Percentiles rank a stretch among this genome's conserved stretches.
Conservation (phyloP, 2,888 invertebrate genomes). For the Oithona nana region DNA sequence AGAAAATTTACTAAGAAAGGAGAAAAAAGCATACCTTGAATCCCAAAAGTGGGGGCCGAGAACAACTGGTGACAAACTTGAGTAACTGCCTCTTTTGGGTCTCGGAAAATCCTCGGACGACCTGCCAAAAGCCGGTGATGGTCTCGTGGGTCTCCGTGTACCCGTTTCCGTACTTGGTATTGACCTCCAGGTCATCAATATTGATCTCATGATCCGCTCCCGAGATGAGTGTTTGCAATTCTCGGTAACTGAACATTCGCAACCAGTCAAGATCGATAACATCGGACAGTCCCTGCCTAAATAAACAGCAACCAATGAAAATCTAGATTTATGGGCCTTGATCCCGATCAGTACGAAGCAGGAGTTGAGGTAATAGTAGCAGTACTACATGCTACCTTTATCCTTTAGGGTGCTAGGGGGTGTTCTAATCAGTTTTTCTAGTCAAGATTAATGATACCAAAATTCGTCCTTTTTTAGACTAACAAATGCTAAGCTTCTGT, state of each 20-base stretch:
- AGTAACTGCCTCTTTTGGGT: slow-evolving; percentile 64
- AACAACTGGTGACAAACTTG: slow-evolving; percentile 96
- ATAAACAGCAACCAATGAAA: too few relatives aligned
- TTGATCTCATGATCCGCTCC: slow-evolving; percentile 88
- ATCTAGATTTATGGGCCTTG: slow-evolving; percentile 14
- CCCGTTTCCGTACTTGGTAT: slow-evolving; percentile 69
- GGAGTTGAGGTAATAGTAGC: too few relatives aligned
- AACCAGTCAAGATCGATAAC: slow-evolving; percentile 84
- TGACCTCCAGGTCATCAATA: slow-evolving; percentile 58
- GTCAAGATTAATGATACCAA: too few relatives aligned
- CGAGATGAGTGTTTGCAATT: slow-evolving; percentile 87
- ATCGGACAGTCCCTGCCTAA: slow-evolving; percentile 45
- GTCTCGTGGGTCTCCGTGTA: slow-evolving; percentile 28
- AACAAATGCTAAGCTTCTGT: too few relatives aligned
- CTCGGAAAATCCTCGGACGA: slow-evolving; percentile 60
- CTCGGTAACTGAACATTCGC: slow-evolving; percentile 78
- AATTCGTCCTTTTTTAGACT: too few relatives aligned
- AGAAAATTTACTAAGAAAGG: too few relatives aligned
- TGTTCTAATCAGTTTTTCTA: too few relatives aligned
- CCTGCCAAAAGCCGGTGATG: slow-evolving; percentile 72
- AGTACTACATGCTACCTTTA: too few relatives aligned
- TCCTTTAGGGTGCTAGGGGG: too few relatives aligned
- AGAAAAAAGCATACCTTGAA: slow-evolving; percentile 50
- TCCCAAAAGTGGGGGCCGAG: slow-evolving; percentile 82
- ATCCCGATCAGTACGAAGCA: too few relatives aligned